Base-by-base conservation (phyloP, 2,888 invertebrate genomes). In the Drosophila meridionalis region DNA sequence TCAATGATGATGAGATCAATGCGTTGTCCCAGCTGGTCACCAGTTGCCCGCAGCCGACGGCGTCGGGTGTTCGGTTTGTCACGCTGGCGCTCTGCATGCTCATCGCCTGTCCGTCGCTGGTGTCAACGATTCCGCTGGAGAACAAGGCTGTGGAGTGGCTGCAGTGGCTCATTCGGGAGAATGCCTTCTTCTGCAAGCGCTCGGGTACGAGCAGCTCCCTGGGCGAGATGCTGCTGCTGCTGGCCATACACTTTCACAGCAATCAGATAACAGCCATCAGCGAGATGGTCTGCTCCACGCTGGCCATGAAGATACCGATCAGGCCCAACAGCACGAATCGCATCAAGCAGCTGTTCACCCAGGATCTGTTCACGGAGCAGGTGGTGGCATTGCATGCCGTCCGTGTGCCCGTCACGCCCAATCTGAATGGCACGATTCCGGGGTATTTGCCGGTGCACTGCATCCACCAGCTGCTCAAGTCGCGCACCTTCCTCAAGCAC, bases 241-340 rank as follows among this genome's bases (percentile, higher is more conserved):
- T 99, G 94, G 99, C 99, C 0, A 98, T 99, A 79, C 99, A 99
- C 93, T 99, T 99, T 92, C 99, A 99, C 92, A 97, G 98, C 81
- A 98, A 98, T 91, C 99, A 99, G 93, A 94, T 98, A 73, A 95
- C 96, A 61, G 98, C 98, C 7, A 98, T 99, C 62, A 97, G 97
- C 63, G 99, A 99, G 90, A 94, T 99, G 45, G 98, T 99, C 0
- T 98, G 98, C 89, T 96, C 98, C 4, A 98, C 98, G 1, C 94
- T 99, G 3, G 98, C 98, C 34, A 98, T 99, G 98, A 98, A 99
- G 92, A 97, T 98, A 71, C 96, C 97, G 0, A 95, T 95, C 0
- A 94, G 98, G 38, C 96, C 97, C 12, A 98, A 97, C 89, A 97
- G 97, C 85, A 95, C 98, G 82, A 96, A 96, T 1, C 94, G 97